Base-by-base conservation (phyloP, 2,888 invertebrate genomes). In the Noctua comes region DNA sequence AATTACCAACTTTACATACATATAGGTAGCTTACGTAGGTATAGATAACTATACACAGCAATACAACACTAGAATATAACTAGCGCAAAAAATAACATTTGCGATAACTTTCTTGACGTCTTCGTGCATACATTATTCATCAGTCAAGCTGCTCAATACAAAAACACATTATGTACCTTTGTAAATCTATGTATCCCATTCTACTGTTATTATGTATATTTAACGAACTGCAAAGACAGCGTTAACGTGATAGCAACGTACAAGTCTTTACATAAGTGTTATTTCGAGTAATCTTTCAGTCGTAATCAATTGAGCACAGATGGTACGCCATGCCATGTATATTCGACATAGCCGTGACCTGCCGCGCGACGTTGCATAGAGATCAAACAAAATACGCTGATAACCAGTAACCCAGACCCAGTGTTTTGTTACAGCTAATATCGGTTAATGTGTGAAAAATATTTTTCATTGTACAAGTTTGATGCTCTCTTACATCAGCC, bases 381-480 rank as follows among this genome's bases (percentile, higher is more conserved):
- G 68, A 75, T 84, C 73, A 69, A 82, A 79, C 73, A 64, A 46
- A 68, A 75, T 64, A 66, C 46, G n/a, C 71, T 80, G 84, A 83
- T 85, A 74, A 71, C 66, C 59, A 48, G 74, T 73, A 73, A 31
- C 59, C 59, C 31, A 31, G 71, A 68, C n/a, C 43, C 36, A 51
- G 16, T 86, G 80, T 84, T 80, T 72, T 80, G 70, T 74, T 72
- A 83, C 27, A 62, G 6, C 65, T 73, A 73, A 40, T 68, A 76
- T 77, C 69, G 75, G 43, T 68, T 76, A 68, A 73, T 48, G 21
- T 85, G 59, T 76, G 69, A 82, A 86, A 80, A 86, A 86, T 88
- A 86, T 89, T 90, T 70, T 87, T 85, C 68, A 85, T 88, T 74
- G 21, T 62, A 74, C 68, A 54, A 76, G 77, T 80, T 84, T 82